Percentiles rank a stretch among this genome's conserved stretches.
Conservation (phyloP, 1,140 invertebrate species). For the Cardiocondyla obscurior region DNA sequence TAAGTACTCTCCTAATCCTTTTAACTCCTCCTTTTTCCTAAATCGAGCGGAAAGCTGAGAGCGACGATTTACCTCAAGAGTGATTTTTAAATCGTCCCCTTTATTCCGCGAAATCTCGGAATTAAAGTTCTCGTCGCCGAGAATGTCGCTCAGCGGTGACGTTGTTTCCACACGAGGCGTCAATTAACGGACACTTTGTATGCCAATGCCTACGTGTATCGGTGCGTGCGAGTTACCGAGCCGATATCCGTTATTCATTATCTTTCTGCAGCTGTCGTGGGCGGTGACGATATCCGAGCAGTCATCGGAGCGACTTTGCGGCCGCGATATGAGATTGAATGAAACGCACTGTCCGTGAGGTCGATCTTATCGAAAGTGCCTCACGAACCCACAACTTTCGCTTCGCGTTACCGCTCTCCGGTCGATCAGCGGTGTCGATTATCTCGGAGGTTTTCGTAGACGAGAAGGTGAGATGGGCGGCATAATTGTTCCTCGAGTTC, state of each 20-base stretch:
- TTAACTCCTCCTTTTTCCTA: background rate
- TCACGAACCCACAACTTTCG: background rate
- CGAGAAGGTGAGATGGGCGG: background rate
- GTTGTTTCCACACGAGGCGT: background rate
- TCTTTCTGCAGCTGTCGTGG: slow-evolving; percentile 45
- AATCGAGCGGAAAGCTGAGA: background rate
- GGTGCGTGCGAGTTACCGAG: slow-evolving; percentile 40
- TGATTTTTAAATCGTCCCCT: background rate
- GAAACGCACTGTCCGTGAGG: slow-evolving; percentile 40
- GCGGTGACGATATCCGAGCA: slow-evolving; percentile 54
- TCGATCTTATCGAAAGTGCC: slow-evolving; percentile 40
- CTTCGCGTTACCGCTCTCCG: background rate
- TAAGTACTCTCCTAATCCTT: background rate
- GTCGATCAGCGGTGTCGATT: slow-evolving; percentile 22
- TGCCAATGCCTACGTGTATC: background rate
- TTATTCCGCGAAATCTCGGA: background rate
- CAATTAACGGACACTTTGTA: slow-evolving; percentile 1
- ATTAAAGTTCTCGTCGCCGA: background rate
- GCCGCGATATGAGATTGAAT: slow-evolving; percentile 35
- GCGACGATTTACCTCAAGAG: background rate
- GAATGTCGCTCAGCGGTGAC: too few relatives aligned
- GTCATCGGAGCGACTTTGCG: slow-evolving; percentile 32
- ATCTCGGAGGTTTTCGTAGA: slow-evolving; percentile 14
- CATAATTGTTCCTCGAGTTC: background rate
- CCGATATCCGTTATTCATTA: slow-evolving; percentile 43